phyloP scores from a whole-genome alignment of 2,113 vertebrate genomes.

The Hipposideros armiger region DNA sequence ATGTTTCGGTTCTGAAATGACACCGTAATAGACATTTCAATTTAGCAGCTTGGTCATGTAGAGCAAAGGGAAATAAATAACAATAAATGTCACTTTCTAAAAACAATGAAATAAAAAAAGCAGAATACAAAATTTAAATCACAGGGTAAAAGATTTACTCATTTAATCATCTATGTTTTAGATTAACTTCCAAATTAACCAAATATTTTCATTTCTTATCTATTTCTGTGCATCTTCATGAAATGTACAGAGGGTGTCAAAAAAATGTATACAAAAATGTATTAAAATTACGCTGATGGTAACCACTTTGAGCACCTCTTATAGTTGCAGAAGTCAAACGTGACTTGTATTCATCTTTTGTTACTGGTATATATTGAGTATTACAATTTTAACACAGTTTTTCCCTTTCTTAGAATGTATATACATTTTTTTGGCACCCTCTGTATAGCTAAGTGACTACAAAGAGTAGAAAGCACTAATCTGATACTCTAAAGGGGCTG shows the following conservation, averaged over 20 bases:
- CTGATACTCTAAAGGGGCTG: background rate
- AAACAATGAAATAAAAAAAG: background rate
- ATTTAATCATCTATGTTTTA: slow-evolving; percentile 11
- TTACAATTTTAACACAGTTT: too few species aligned
- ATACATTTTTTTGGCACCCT: too few species aligned
- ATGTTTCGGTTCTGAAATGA: slow-evolving; percentile 33
- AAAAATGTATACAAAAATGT: too few species aligned
- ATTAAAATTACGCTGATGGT: too few species aligned
- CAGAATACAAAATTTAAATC: background rate
- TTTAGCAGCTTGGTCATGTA: background rate
- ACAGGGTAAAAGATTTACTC: background rate
- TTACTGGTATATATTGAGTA: too few species aligned
- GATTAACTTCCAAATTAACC: background rate
- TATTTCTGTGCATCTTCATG: background rate
- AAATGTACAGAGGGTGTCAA: background rate
- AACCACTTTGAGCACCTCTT: too few species aligned
- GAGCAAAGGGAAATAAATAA: background rate
- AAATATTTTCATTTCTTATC: background rate
- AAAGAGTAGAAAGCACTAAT: background rate
- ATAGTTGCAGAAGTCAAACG: too few species aligned
- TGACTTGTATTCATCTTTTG: too few species aligned
- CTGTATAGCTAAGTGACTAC: background rate
- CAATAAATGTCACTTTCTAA: background rate
- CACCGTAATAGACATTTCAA: background rate
- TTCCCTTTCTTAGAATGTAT: too few species aligned